Percentiles rank a stretch among this genome's conserved stretches.
Conservation (phyloP, 1,140 invertebrate genomes). For the Ridgeia piscesae region DNA sequence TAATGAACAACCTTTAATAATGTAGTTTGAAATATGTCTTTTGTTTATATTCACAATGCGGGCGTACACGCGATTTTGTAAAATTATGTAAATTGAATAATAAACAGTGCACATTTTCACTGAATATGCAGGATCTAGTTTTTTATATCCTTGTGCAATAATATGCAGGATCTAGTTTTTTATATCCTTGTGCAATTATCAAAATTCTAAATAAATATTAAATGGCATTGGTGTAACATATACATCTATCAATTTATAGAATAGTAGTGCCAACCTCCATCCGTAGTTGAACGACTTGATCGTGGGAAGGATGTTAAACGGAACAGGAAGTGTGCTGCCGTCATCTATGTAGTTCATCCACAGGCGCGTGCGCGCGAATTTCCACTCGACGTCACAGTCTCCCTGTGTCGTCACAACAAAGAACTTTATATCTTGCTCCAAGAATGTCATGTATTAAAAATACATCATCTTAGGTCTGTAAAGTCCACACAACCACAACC, state of each 20-base stretch:
- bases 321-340: conserved; percentile 82
- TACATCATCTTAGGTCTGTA: too few species aligned
- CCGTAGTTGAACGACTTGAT: conserved; percentile 71
- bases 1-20: too few species aligned
- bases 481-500: too few species aligned
- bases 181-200: not conserved
- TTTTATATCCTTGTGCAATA: too few species aligned
- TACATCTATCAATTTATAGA: not conserved
- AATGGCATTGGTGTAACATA: not conserved
- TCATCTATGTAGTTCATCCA: conserved; percentile 96
- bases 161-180: not conserved
- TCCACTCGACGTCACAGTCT: conserved; percentile 89
- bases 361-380: conserved; percentile 84
- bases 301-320: conserved; percentile 89
- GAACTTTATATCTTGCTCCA: not conserved
- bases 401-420: conserved; percentile 63
- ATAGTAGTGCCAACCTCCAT: conserved; percentile 20
- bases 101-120: too few species aligned
- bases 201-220: not conserved
- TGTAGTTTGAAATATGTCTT: not conserved
- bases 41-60: not conserved
- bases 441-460: too few species aligned
- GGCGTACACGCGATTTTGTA: not conserved
- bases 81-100: too few species aligned
- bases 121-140: too few species aligned